These are phyloP conservation scores for Agrypnus murinus DNA, from an alignment of 2,888 invertebrate genomes.

Conservation along the genomic window DNA sequence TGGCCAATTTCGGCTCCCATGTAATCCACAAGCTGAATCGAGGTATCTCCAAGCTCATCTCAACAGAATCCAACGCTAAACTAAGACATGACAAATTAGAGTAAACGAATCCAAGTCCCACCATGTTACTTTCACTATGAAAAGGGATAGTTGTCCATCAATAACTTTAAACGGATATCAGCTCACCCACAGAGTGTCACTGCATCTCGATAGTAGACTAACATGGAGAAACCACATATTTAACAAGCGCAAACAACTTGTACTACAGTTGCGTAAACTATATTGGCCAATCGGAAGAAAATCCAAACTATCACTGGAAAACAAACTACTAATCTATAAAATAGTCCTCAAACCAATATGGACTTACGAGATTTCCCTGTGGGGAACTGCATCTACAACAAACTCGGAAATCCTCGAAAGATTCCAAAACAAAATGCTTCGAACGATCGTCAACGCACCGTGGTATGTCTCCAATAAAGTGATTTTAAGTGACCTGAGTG, in stretches of 20 bases:
- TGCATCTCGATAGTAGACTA: neutral
- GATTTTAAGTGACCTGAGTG: too few species aligned
- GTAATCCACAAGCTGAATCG: neutral
- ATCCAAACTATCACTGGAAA: too few species aligned
- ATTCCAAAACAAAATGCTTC: too few species aligned
- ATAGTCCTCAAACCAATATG: too few species aligned
- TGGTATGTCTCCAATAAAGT: too few species aligned
- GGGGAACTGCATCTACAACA: neutral
- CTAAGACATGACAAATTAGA: neutral
- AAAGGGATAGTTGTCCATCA: neutral
- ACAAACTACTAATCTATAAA: too few species aligned
- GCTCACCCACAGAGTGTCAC: neutral
- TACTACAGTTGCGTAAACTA: neutral
- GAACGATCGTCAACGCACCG: too few species aligned
- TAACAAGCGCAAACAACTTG: slow-evolving; percentile 2
- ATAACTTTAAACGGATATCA: slow-evolving; percentile 2
- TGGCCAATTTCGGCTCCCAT: neutral
- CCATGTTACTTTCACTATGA: slow-evolving; percentile 10
- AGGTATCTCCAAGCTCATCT: too few species aligned
- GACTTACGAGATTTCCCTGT: neutral
- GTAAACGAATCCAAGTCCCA: neutral
- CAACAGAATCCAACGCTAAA: neutral
- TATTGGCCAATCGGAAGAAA: too few species aligned
- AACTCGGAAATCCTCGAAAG: neutral
- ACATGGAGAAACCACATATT: slow-evolving; percentile 3